A percentile compares a stretch with the other conserved stretches of the same genome.
Conservation (phyloP, 2,113 vertebrate species). For the Pseudorasbora parva region DNA sequence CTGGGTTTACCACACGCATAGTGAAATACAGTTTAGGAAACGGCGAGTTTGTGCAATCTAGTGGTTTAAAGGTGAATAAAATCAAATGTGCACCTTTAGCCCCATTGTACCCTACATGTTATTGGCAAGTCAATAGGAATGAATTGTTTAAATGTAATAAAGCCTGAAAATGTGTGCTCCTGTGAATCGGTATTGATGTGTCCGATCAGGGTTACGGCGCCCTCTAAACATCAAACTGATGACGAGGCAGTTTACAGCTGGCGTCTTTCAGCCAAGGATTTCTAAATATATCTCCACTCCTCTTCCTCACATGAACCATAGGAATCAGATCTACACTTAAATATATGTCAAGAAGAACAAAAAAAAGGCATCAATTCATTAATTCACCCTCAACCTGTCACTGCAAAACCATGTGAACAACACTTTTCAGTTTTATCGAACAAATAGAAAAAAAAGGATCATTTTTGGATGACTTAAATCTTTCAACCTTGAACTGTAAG, state of each 20-base stretch:
- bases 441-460: background rate
- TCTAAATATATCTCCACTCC: slow-evolving; percentile 16
- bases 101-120: background rate
- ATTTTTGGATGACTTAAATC: background rate
- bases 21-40: too few relatives aligned
- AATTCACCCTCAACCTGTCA: background rate
- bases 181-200: background rate
- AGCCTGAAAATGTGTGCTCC: background rate
- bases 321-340: background rate
- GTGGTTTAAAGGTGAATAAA: background rate
- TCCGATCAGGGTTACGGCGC: background rate
- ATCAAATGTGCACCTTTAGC: background rate
- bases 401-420: background rate
- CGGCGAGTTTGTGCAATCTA: too few relatives aligned
- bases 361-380: background rate
- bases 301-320: background rate
- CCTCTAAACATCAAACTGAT: background rate
- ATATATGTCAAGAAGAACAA: too few relatives aligned
- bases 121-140: background rate
- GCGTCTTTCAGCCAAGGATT: background rate
- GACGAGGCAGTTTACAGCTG: slow-evolving; percentile 2
- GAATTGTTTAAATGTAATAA: background rate
- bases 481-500: background rate
- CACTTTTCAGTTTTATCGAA: background rate
- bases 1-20: too few relatives aligned